These are phyloP conservation scores for Enteromius treurensis DNA, from an alignment of 2,797 vertebrate species.

Conservation along the genomic window DNA sequence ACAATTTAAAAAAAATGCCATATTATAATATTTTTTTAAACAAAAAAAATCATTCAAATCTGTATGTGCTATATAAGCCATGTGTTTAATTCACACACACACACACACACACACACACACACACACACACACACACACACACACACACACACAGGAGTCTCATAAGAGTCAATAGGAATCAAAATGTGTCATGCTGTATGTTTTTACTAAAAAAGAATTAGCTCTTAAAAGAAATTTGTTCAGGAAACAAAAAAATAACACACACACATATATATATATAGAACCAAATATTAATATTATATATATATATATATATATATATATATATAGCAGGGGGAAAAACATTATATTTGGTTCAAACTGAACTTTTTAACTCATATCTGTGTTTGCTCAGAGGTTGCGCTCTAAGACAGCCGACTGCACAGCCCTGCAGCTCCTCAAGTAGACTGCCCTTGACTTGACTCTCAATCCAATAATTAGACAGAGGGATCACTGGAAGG, in stretches of 20 bases:
- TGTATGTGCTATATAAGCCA: neutral
- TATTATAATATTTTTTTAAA: neutral
- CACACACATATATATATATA: neutral
- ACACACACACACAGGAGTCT: neutral
- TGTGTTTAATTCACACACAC: neutral
- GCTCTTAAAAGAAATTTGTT: neutral
- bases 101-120: too few relatives aligned
- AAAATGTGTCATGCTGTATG: neutral
- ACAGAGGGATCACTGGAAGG: constrained; percentile 46
- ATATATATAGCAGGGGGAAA: neutral
- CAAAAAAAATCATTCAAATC: neutral
- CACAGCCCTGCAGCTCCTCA: constrained; percentile 50
- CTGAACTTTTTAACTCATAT: constrained; percentile 14
- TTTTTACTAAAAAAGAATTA: neutral
- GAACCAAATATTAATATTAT: neutral
- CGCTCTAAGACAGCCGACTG: constrained; percentile 10
- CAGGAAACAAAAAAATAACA: neutral
- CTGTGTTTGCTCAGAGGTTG: constrained; percentile 34
- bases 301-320: neutral
- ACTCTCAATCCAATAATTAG: constrained; percentile 72
- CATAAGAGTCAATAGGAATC: neutral
- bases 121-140: too few relatives aligned
- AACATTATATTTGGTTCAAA: neutral
- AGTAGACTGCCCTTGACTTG: constrained; percentile 56
- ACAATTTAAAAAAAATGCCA: neutral